Percentiles rank a stretch among this genome's conserved stretches.
Conservation (phyloP, 2,888 invertebrate species). For the Aporophyla lueneburgensis region DNA sequence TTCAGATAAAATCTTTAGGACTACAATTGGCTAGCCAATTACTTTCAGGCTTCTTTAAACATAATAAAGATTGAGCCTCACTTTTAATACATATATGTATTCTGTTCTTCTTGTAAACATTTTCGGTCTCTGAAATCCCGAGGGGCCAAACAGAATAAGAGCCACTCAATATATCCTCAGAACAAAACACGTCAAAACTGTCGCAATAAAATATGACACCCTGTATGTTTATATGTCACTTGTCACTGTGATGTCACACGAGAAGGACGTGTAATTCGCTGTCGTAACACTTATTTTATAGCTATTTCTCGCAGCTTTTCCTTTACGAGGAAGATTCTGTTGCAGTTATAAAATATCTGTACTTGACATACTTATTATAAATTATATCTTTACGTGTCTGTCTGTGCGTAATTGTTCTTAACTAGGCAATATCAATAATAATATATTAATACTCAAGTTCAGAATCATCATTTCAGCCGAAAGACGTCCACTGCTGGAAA, state of each 20-base stretch:
- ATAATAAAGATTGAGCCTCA: neutral
- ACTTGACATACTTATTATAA: neutral
- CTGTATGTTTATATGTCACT: slow-evolving; percentile 44
- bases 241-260: slow-evolving; percentile 33
- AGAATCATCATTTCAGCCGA: no score
- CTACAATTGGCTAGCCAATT: slow-evolving; percentile 11
- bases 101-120: slow-evolving; percentile 12
- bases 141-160: slow-evolving; percentile 4
- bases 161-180: slow-evolving; percentile 32
- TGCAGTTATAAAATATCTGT: neutral
- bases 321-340: neutral
- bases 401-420: neutral
- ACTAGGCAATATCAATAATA: neutral
- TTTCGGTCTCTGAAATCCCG: neutral
- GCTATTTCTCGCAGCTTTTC: slow-evolving; percentile 3
- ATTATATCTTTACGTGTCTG: neutral
- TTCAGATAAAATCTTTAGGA: neutral
- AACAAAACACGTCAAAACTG: slow-evolving; percentile 41
- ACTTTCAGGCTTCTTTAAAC: neutral
- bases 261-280: slow-evolving; percentile 28
- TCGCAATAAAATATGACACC: slow-evolving; percentile 50
- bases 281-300: slow-evolving; percentile 16
- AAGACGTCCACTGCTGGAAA: no score
- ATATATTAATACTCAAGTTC: neutral
- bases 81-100: neutral